phyloP scores from a whole-genome alignment of 1,140 invertebrate species.

The Eueides isabella region DNA sequence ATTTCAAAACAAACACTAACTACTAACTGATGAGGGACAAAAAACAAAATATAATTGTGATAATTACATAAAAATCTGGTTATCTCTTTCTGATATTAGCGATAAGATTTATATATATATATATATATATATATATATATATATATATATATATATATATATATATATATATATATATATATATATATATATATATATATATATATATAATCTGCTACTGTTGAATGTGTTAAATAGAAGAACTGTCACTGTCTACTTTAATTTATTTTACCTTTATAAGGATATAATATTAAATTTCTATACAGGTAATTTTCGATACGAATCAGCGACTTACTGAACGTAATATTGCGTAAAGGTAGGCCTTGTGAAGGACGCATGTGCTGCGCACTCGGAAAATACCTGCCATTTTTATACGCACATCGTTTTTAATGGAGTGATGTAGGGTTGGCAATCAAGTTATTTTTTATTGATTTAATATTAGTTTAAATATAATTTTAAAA shows the following conservation, averaged over 20 bases:
- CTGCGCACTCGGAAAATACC: slow-evolving; percentile 42
- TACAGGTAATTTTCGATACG: slow-evolving; percentile 25
- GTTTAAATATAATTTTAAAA: not conserved
- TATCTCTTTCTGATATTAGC: no score
- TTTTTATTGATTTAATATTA: not conserved
- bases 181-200: no score
- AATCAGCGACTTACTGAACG: slow-evolving; percentile 30
- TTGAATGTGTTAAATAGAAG: no score
- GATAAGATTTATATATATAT: no score
- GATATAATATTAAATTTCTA: slow-evolving; percentile 19
- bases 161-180: no score
- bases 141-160: no score
- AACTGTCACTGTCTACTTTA: not conserved
- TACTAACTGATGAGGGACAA: no score
- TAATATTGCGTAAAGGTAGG: slow-evolving; percentile 52
- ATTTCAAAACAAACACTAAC: no score
- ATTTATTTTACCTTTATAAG: slow-evolving; percentile 14
- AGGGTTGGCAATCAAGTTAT: slow-evolving; percentile 17
- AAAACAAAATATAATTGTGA: no score
- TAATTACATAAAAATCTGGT: no score
- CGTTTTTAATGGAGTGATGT: slow-evolving; percentile 31
- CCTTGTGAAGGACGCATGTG: slow-evolving; percentile 69
- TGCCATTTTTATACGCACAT: slow-evolving; percentile 53
- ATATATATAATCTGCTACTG: no score
- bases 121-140: no score